Evolutionary conservation across 2,888 invertebrate genomes (phyloP).

Genomic region (Linnaemya vulpina): DNA sequence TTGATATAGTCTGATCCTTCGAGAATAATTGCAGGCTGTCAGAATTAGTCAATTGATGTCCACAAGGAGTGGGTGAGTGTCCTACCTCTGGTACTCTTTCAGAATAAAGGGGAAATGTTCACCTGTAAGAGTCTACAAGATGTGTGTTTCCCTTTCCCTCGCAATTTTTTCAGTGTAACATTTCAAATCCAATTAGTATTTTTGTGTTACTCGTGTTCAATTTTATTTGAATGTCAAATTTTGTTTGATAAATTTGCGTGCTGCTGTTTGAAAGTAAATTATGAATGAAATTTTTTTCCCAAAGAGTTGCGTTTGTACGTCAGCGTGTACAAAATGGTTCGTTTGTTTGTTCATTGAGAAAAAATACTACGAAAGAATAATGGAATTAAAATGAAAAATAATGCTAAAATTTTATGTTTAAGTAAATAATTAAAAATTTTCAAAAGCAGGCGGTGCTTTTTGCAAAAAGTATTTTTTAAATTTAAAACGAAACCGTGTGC

Average conservation of each 20-base stretch:
- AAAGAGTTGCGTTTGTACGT: conserved; percentile 40
- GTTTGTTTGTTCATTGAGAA: background rate
- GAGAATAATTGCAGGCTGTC: too few relatives aligned
- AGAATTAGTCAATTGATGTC: too few relatives aligned
- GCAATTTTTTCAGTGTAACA: conserved; percentile 1
- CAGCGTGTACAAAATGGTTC: conserved; percentile 17
- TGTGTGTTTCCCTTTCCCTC: too few relatives aligned
- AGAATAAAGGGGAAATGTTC: too few relatives aligned
- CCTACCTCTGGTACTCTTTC: too few relatives aligned
- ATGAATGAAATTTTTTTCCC: conserved; percentile 51
- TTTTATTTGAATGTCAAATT: conserved; percentile 14
- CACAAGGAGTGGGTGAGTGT: too few relatives aligned
- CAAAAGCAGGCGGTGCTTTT: background rate
- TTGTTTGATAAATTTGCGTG: conserved; percentile 25
- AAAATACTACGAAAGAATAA: conserved; percentile 31
- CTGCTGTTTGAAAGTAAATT: conserved; percentile 16
- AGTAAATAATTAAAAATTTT: conserved; percentile 30
- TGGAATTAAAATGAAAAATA: conserved; percentile 17
- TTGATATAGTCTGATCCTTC: too few relatives aligned
- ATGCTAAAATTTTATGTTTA: conserved; percentile 11
- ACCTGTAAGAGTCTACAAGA: too few relatives aligned
- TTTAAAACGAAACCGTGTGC: background rate
- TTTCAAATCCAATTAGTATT: background rate
- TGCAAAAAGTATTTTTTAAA: background rate
- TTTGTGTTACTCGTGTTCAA: conserved; percentile 22